phyloP scores from a whole-genome alignment of 2,113 vertebrate genomes.

The Charina bottae region DNA sequence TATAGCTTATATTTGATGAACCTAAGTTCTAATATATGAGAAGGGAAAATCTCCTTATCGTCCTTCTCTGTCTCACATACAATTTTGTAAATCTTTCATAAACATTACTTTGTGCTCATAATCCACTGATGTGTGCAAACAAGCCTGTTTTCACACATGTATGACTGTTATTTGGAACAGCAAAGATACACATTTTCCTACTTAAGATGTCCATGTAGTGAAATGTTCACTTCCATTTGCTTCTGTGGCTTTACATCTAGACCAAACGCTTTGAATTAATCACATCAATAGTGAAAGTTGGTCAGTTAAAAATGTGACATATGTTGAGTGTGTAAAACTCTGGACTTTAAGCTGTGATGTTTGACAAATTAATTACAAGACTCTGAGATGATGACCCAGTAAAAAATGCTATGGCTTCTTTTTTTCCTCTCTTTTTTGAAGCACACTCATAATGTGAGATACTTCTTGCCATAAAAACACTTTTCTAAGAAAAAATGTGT shows the following conservation, averaged over 20 bases:
- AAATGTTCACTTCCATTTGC: slow-evolving; percentile 57
- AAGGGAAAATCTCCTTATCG: too few relatives aligned
- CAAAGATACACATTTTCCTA: slow-evolving; percentile 39
- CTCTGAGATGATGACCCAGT: slow-evolving; percentile 39
- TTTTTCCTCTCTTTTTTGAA: slow-evolving; percentile 38
- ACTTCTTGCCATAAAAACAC: slow-evolving; percentile 23
- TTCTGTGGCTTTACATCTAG: slow-evolving; percentile 50
- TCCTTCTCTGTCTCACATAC: not conserved
- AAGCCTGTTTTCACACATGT: not conserved
- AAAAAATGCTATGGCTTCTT: slow-evolving; percentile 46
- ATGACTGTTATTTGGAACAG: not conserved
- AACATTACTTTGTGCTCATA: not conserved
- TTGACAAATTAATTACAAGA: slow-evolving; percentile 66
- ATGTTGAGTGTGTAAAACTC: slow-evolving; percentile 53
- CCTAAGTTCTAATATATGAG: too few relatives aligned
- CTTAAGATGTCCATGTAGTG: slow-evolving; percentile 61
- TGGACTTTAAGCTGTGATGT: slow-evolving; percentile 50
- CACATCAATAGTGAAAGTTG: slow-evolving; percentile 68
- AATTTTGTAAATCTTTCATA: not conserved
- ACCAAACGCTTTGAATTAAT: slow-evolving; percentile 65
- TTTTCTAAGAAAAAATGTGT: slow-evolving; percentile 53
- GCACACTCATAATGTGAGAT: slow-evolving; percentile 41
- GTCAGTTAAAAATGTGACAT: slow-evolving; percentile 50
- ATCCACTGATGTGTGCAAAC: not conserved
- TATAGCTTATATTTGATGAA: not conserved